These are phyloP conservation scores for Salminus brasiliensis DNA, from an alignment of 2,113 vertebrate species.

Conservation along the genomic window DNA sequence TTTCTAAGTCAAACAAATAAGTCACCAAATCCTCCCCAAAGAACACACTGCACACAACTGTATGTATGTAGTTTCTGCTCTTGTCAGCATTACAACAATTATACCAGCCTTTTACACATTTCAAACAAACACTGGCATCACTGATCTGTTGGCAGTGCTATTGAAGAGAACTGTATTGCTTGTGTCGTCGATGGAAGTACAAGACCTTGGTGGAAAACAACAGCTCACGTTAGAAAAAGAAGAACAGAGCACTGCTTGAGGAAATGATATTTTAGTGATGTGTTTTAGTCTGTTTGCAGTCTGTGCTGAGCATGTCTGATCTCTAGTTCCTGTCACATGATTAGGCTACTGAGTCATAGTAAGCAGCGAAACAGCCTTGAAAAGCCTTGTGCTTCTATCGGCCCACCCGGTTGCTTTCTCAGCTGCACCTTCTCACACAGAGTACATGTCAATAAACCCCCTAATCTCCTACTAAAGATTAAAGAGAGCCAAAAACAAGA, in stretches of 20 bases:
- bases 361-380: conserved; percentile 27
- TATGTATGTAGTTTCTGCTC: no score
- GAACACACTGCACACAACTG: no score
- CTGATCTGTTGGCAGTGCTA: background rate
- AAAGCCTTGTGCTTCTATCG: conserved; percentile 19
- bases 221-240: background rate
- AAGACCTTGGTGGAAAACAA: background rate
- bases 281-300: conserved; percentile 2
- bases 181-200: background rate
- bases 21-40: no score
- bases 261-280: background rate
- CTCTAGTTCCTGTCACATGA: conserved; percentile 41
- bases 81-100: no score
- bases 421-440: conserved; percentile 30
- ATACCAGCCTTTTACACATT: no score
- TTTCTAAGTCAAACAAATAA: no score
- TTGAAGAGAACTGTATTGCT: background rate
- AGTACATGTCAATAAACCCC: conserved; percentile 45
- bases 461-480: conserved; percentile 39
- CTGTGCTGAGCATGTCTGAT: background rate
- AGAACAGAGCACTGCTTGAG: background rate
- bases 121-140: no score
- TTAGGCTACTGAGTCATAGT: conserved; percentile 15
- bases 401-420: conserved; percentile 35
- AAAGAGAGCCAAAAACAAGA: conserved; percentile 32